Evolutionary conservation across 2,797 vertebrate genomes (phyloP), one percentile per base, ranked within the genome.

Genomic region (Gymnoscopelus microlampas): DNA sequence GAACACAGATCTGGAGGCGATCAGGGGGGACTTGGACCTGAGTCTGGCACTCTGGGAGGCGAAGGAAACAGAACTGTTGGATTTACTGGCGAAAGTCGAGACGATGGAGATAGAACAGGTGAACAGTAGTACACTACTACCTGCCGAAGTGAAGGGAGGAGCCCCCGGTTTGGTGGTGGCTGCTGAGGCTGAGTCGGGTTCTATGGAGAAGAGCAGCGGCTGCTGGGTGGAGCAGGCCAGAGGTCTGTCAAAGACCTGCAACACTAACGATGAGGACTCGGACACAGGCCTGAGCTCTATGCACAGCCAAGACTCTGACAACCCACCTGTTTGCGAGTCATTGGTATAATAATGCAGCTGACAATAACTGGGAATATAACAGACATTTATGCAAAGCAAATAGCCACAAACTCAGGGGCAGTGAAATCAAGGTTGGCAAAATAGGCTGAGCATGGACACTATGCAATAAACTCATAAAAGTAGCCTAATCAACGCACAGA

Each of bases 291-390:
- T 99, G 83, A 99, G 97, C 78, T 99, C 97, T 51, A 98, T 99
- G 98, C 96, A 99, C 92, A 99, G 97, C 87, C 98, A 98, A 88
- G 98, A 99, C 91, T 98, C 97, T 0, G 98, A 99, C 87, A 96
- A 95, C 32, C 71, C 92, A 0, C 95, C 95, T 0, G 95, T 97
- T 60, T 97, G 96, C 49, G 97, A 99, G 81, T 99, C 98, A 0
- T 94, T 98, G 0, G 96, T 99, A 3, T 99, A 94, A 3, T 99
- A 94, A 9, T 15, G 60, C 44, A 35, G 29, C 19, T 47, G 89
- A 85, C 81, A 86, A 87, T 87, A 86, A 85, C 64, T 48, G n/a
- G 29, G 56, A 53, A 65, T 71, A 70, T 58, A 63, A 60, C 66
- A 80, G 61, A 58, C n/a, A 60, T 75, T 71, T 74, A 81, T 76